These are phyloP conservation scores for Scopus umbretta DNA, from an alignment of 2,113 vertebrate species.

Conservation along the genomic window DNA sequence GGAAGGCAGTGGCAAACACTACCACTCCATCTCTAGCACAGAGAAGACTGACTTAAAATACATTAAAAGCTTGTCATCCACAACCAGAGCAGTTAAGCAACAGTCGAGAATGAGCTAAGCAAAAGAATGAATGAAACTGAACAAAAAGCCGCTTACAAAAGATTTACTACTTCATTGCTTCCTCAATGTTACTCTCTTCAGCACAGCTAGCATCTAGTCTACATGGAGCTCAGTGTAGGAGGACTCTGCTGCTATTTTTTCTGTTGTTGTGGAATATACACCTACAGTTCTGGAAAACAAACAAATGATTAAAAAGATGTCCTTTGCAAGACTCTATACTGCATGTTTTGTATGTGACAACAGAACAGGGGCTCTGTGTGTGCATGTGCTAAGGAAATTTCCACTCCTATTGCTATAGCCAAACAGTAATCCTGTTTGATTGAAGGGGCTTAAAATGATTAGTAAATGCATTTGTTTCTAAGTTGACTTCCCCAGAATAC, in stretches of 20 bases:
- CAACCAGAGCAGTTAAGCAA: not conserved
- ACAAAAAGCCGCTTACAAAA: not conserved
- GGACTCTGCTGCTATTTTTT: not conserved
- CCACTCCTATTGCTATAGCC: not conserved
- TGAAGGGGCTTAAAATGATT: conserved; percentile 50
- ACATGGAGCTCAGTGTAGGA: not conserved
- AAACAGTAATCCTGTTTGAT: conserved; percentile 40
- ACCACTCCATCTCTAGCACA: not conserved
- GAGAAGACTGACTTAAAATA: not conserved
- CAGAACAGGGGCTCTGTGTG: not conserved
- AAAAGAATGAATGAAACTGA: not conserved
- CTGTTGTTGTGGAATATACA: not conserved
- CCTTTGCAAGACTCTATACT: not conserved
- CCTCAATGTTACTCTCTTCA: not conserved
- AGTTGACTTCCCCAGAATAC: not conserved
- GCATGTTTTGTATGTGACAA: not conserved
- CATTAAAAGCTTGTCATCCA: not conserved
- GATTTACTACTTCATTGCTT: not conserved
- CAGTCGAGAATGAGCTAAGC: not conserved
- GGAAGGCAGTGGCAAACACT: not conserved
- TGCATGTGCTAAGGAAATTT: conserved; percentile 8
- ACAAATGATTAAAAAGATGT: not conserved
- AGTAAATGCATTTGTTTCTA: conserved; percentile 25
- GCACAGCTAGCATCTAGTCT: not conserved
- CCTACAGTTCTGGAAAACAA: conserved; percentile 10